Conservation (phyloP, 64 coral and sea anemone species). For the Porites australiensis region DNA sequence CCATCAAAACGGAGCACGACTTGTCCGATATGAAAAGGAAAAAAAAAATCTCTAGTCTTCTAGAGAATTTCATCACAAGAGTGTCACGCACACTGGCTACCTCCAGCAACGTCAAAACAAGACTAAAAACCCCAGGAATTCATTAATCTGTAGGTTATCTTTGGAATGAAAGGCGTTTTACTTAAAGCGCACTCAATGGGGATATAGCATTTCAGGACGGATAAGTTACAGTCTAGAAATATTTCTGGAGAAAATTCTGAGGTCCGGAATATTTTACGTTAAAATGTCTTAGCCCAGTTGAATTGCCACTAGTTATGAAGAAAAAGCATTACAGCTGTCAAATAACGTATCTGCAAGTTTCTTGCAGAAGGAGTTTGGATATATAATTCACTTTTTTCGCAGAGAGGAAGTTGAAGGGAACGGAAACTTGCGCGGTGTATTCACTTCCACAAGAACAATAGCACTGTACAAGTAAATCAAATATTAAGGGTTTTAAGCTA, state of each 20-base stretch:
- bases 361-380: background rate
- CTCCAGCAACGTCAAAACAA: constrained; percentile 8
- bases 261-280: background rate
- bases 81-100: background rate
- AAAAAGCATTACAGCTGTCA: background rate
- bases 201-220: constrained; percentile 38
- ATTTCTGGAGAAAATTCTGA: constrained; percentile 24
- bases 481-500: background rate
- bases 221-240: constrained; percentile 41
- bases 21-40: no score
- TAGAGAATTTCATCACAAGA: background rate
- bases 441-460: background rate
- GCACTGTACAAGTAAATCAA: background rate
- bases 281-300: background rate
- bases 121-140: constrained; percentile 30
- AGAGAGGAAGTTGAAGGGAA: no score
- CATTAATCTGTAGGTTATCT: constrained; percentile 34
- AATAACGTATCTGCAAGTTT: background rate
- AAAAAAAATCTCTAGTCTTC: background rate
- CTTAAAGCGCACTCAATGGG: background rate
- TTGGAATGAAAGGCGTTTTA: constrained; percentile 8
- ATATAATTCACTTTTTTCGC: background rate
- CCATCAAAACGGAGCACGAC: no score
- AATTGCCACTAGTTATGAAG: background rate
- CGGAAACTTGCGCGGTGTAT: no score